Conservation (phyloP, 1,140 invertebrate species). For the Sminthurinus signatus region DNA sequence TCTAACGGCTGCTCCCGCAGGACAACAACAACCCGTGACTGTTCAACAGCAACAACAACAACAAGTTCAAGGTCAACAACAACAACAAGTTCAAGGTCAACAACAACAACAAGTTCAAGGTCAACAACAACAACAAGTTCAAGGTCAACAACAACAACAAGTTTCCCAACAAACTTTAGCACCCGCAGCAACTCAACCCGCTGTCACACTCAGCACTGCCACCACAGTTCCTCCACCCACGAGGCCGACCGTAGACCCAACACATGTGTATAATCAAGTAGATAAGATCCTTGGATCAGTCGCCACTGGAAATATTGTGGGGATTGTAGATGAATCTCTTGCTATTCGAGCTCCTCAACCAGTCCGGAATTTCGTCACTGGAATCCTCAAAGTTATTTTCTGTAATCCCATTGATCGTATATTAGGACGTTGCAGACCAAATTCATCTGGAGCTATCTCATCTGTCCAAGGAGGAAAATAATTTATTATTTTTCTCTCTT, state of each 20-base stretch:
- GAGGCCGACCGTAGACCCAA: conserved; percentile 14
- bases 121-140: conserved; percentile 6
- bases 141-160: too few relatives aligned
- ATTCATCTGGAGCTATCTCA: neutral
- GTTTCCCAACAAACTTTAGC: too few relatives aligned
- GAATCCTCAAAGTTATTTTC: conserved; percentile 34
- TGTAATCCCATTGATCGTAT: conserved; percentile 36
- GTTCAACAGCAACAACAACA: neutral
- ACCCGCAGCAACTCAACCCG: conserved; percentile 10
- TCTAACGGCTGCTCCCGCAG: neutral
- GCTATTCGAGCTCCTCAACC: conserved; percentile 32
- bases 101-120: too few relatives aligned
- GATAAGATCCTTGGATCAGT: conserved; percentile 32
- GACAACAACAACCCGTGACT: neutral
- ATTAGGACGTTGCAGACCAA: conserved; percentile 24
- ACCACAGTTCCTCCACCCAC: conserved; percentile 11
- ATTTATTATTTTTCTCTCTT: too few relatives aligned
- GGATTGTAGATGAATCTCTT: conserved; percentile 36
- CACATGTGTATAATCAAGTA: conserved; percentile 25
- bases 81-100: neutral
- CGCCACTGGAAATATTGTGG: conserved; percentile 33
- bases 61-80: neutral
- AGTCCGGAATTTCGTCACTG: conserved; percentile 34
- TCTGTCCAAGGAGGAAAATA: conserved; percentile 5
- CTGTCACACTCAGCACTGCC: conserved; percentile 3